phyloP scores from a whole-genome alignment of 1,140 invertebrate species.

The Holotrichia oblita region DNA sequence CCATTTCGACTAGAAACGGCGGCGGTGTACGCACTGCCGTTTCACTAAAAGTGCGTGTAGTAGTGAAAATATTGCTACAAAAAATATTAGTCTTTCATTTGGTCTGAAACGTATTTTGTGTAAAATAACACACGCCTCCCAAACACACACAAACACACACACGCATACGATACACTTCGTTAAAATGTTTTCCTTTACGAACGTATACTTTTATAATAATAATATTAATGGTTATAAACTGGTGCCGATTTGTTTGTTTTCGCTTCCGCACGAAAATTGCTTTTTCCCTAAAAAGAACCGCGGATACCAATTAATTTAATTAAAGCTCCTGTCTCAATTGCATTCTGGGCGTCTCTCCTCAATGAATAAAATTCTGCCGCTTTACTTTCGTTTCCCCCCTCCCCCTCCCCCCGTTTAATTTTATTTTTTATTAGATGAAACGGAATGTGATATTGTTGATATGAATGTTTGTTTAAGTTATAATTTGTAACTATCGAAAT shows the following conservation, averaged over 20 bases:
- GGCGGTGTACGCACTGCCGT: constrained; percentile 45
- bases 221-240: constrained; percentile 31
- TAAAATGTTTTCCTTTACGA: constrained; percentile 38
- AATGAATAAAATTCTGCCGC: no score
- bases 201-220: constrained; percentile 39
- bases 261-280: neutral
- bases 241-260: constrained; percentile 38
- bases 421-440: no score
- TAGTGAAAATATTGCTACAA: constrained; percentile 55
- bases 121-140: constrained; percentile 51
- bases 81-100: constrained; percentile 58
- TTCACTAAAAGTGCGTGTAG: constrained; percentile 39
- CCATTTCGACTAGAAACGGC: constrained; percentile 44
- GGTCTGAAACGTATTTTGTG: constrained; percentile 55
- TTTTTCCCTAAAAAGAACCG: constrained; percentile 19
- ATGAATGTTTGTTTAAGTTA: no score
- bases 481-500: no score
- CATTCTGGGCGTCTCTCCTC: no score
- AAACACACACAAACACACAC: neutral
- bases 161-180: constrained; percentile 44
- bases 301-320: constrained; percentile 25
- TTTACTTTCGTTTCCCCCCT: no score
- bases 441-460: no score
- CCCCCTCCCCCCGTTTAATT: no score
- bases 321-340: neutral